Conservation (phyloP, 1,140 invertebrate species). For the Argopecten irradians region DNA sequence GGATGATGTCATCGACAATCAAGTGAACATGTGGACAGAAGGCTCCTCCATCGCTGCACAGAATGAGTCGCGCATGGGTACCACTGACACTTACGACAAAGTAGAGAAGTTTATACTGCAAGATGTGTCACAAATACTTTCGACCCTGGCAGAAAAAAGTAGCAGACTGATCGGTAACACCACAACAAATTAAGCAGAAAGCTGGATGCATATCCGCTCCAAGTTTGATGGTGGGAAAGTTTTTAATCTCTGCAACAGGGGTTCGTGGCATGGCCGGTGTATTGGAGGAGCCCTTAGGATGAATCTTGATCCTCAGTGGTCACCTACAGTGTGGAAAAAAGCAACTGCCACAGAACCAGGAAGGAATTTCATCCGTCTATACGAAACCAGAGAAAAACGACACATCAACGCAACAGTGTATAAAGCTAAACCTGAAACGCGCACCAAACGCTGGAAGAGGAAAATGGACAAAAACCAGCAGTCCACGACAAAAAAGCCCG, state of each 20-base stretch:
- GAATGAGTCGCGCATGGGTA: neutral
- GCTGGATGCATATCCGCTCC: conserved; percentile 67
- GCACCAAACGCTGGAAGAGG: neutral
- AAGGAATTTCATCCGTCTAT: neutral
- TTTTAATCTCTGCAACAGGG: conserved; percentile 26
- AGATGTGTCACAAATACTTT: conserved; percentile 51
- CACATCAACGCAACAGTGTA: neutral
- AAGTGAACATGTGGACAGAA: conserved; percentile 24
- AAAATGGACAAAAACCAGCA: too few relatives aligned
- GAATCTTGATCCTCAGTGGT: conserved; percentile 36
- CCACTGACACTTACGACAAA: neutral
- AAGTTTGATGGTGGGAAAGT: conserved; percentile 74
- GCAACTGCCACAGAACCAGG: conserved; percentile 26
- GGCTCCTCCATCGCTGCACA: neutral
- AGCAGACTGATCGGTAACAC: conserved; percentile 69
- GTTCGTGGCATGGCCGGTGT: conserved; percentile 47
- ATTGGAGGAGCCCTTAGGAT: conserved; percentile 34
- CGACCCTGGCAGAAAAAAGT: conserved; percentile 50
- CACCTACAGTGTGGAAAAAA: neutral
- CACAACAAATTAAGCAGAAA: conserved; percentile 75
- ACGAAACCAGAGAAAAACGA: neutral
- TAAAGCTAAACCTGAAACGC: conserved; percentile 23
- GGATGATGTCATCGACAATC: neutral
- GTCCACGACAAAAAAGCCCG: too few relatives aligned
- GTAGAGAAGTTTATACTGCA: conserved; percentile 33